These are phyloP conservation scores for Encarsia formosa DNA, from an alignment of 2,888 invertebrate genomes.

Conservation along the genomic window DNA sequence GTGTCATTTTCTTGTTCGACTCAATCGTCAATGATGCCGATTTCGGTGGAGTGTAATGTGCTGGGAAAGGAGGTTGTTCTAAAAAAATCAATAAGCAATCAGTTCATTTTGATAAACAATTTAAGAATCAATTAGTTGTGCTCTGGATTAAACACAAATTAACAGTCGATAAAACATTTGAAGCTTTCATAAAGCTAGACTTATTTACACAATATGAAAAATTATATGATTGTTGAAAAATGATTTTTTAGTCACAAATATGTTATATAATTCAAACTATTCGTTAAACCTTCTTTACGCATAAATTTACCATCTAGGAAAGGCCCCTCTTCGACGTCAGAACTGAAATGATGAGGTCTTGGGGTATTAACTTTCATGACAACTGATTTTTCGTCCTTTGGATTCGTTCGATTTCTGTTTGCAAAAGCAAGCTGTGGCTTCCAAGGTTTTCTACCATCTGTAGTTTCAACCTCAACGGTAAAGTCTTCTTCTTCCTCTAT, in stretches of 20 bases:
- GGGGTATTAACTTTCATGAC: conserved; percentile 41
- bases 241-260: too few relatives aligned
- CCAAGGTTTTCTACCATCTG: conserved; percentile 29
- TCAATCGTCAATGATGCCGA: conserved; percentile 23
- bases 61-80: conserved; percentile 45
- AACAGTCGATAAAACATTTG: too few relatives aligned
- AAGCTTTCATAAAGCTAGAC: too few relatives aligned
- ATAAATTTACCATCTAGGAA: conserved; percentile 34
- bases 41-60: conserved; percentile 38
- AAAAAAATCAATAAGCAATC: conserved; percentile 21
- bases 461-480: conserved; percentile 12
- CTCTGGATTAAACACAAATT: too few relatives aligned
- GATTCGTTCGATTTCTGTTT: conserved; percentile 28
- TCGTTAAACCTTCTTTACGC: neutral
- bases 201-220: too few relatives aligned
- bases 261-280: too few relatives aligned
- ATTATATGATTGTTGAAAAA: too few relatives aligned
- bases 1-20: too few relatives aligned
- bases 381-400: conserved; percentile 32
- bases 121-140: neutral
- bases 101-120: too few relatives aligned
- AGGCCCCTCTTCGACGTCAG: conserved; percentile 35
- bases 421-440: conserved; percentile 37
- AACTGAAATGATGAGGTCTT: conserved; percentile 24
- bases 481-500: conserved; percentile 6